These are phyloP conservation scores for Himalopsyche phryganea DNA, from an alignment of 1,140 invertebrate species.

Conservation along the genomic window DNA sequence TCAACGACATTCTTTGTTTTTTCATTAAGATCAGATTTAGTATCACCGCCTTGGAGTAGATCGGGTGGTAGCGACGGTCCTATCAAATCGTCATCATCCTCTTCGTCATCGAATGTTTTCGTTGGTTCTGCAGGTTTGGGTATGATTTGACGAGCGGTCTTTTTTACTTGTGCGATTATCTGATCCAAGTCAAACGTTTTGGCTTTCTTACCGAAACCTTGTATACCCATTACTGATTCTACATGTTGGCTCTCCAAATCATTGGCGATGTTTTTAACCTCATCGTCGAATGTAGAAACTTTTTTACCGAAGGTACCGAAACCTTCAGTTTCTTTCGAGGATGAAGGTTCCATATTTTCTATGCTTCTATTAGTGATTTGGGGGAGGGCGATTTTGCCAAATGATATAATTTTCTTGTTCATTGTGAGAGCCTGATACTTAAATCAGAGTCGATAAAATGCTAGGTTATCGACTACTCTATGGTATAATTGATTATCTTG, in stretches of 20 bases:
- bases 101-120: slow-evolving; percentile 38
- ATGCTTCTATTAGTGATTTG: slow-evolving; percentile 15
- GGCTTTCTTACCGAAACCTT: slow-evolving; percentile 73
- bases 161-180: slow-evolving; percentile 51
- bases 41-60: slow-evolving; percentile 27
- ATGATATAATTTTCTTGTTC: slow-evolving; percentile 49
- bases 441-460: too few species aligned
- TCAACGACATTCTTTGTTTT: slow-evolving; percentile 37
- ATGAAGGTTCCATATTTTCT: slow-evolving; percentile 31
- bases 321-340: slow-evolving; percentile 38
- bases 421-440: too few species aligned
- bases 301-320: slow-evolving; percentile 61
- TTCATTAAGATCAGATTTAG: slow-evolving; percentile 33
- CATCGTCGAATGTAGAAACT: slow-evolving; percentile 44
- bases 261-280: slow-evolving; percentile 65
- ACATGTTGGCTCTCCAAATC: slow-evolving; percentile 65
- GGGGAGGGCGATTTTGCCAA: slow-evolving; percentile 44
- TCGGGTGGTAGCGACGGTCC: slow-evolving; percentile 56
- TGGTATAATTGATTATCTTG: too few species aligned
- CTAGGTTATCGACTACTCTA: too few species aligned
- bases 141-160: slow-evolving; percentile 41
- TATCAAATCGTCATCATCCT: slow-evolving; percentile 56
- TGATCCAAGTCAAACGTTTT: slow-evolving; percentile 69
- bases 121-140: slow-evolving; percentile 37
- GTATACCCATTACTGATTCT: slow-evolving; percentile 70